Percentiles rank a stretch among this genome's conserved stretches.
These are phyloP conservation scores for Entomobrya proxima DNA, from an alignment of 2,888 invertebrate genomes.

Conservation along the genomic window DNA sequence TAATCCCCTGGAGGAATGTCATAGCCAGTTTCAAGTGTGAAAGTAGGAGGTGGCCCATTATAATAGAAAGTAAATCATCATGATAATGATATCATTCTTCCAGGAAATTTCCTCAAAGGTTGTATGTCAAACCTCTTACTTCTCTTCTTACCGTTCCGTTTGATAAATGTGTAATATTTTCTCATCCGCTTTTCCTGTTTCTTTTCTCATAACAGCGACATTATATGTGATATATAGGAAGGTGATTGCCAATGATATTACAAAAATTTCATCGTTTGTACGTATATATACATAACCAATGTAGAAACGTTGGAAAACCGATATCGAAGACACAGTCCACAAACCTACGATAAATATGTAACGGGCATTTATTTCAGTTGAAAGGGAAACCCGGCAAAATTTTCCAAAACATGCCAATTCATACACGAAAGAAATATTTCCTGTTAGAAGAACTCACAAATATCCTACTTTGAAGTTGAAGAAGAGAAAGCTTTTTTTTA, in stretches of 20 bases:
- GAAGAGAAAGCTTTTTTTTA: not conserved
- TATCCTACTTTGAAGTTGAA: not conserved
- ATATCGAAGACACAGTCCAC: too few relatives aligned
- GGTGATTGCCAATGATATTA: not conserved
- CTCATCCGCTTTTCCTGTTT: not conserved
- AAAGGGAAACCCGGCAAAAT: too few relatives aligned
- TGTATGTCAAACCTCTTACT: slow-evolving; percentile 40
- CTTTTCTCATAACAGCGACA: not conserved
- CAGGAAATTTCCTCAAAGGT: slow-evolving; percentile 35
- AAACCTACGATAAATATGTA: too few relatives aligned
- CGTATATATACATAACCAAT: not conserved
- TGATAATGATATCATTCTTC: slow-evolving; percentile 56
- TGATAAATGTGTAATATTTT: not conserved
- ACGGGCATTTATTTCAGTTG: too few relatives aligned
- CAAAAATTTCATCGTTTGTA: not conserved
- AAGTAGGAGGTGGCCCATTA: not conserved
- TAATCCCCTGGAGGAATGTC: slow-evolving; percentile 29
- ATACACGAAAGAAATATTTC: too few relatives aligned
- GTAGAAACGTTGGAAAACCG: not conserved
- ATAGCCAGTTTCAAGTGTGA: not conserved
- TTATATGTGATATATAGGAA: not conserved
- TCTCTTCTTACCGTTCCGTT: not conserved
- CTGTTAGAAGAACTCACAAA: too few relatives aligned
- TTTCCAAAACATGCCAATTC: too few relatives aligned
- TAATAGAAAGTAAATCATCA: slow-evolving; percentile 42